These are phyloP conservation scores for Lethenteron camtschaticum DNA, from an alignment of 2,113 vertebrate species.

Conservation along the genomic window DNA sequence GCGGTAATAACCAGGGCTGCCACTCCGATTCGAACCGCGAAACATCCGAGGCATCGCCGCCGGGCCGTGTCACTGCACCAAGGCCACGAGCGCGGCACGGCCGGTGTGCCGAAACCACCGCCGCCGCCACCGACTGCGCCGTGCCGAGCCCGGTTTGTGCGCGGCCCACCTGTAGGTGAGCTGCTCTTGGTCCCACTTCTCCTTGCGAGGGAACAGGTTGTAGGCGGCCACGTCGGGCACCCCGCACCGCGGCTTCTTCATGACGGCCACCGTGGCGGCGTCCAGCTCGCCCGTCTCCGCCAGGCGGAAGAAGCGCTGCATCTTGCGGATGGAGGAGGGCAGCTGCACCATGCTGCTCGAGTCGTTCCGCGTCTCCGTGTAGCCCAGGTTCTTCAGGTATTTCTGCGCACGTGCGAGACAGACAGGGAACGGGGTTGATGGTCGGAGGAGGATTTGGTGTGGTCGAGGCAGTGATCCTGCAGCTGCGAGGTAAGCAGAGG, in stretches of 20 bases:
- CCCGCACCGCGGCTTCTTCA: constrained; percentile 4
- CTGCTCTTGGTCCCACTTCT: constrained; percentile 3
- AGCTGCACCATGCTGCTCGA: neutral
- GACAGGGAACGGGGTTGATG: too few relatives aligned
- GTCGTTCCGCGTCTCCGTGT: neutral
- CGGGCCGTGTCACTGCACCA: too few relatives aligned
- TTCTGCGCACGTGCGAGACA: neutral
- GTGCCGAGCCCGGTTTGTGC: too few relatives aligned
- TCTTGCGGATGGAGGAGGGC: neutral
- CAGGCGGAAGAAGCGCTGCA: neutral
- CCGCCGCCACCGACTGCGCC: too few relatives aligned
- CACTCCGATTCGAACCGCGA: too few relatives aligned
- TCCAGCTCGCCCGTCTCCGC: neutral
- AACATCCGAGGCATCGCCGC: too few relatives aligned
- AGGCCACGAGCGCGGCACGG: too few relatives aligned
- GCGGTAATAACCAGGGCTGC: too few relatives aligned
- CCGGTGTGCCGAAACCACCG: too few relatives aligned
- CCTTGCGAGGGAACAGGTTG: neutral
- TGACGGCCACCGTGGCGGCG: neutral
- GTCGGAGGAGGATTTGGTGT: too few relatives aligned
- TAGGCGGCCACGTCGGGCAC: constrained; percentile 1
- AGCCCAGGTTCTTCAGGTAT: constrained; percentile 1
- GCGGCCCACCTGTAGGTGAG: neutral
- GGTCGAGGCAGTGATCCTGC: too few relatives aligned
- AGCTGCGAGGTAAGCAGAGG: too few relatives aligned